A percentile compares a stretch with the other conserved stretches of the same genome.
Evolutionary conservation across 2,113 vertebrate genomes (phyloP).

Genomic region (Perca flavescens): DNA sequence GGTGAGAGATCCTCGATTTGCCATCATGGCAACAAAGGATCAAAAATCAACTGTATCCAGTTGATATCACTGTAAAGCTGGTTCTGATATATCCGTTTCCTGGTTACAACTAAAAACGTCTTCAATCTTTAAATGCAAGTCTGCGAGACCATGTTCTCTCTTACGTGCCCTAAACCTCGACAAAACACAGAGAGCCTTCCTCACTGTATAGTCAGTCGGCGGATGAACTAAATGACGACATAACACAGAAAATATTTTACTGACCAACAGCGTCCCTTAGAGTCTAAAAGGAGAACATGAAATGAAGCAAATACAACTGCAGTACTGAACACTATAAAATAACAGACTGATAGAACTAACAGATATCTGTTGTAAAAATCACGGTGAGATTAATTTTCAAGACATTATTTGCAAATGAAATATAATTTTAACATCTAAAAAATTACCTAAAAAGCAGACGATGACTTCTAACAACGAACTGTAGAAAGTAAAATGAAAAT

Average conservation of each 20-base stretch:
- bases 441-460: too few relatives aligned
- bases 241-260: neutral
- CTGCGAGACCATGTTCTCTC: neutral
- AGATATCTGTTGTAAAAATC: too few relatives aligned
- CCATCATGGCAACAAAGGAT: conserved; percentile 1
- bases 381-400: too few relatives aligned
- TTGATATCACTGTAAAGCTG: neutral
- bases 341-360: too few relatives aligned
- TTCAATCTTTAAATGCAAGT: neutral
- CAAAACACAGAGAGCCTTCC: neutral
- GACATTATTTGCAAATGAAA: too few relatives aligned
- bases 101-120: neutral
- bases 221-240: conserved; percentile 17
- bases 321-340: too few relatives aligned
- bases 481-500: too few relatives aligned
- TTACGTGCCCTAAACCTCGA: neutral
- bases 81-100: neutral
- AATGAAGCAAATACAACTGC: too few relatives aligned
- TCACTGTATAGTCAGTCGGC: neutral
- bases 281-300: conserved; percentile 1
- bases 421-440: too few relatives aligned
- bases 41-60: neutral
- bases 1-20: neutral
- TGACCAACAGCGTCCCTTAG: conserved; percentile 24
- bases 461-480: too few relatives aligned